phyloP scores from a whole-genome alignment of 2,888 invertebrate genomes.

The Colletes collaris region DNA sequence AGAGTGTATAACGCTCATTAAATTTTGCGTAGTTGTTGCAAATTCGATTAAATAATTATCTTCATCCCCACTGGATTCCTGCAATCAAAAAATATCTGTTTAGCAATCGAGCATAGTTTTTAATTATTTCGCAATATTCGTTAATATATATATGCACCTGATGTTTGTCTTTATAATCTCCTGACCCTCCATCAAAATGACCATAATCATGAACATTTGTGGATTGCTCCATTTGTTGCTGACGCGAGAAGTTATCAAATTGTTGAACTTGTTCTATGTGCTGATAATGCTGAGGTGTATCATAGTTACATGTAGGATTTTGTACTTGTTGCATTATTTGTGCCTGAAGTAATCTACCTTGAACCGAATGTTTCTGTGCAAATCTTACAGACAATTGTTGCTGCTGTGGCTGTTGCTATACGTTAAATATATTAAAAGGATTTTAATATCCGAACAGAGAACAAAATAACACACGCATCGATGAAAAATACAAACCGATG shows the following conservation, averaged over 20 bases:
- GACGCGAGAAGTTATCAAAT: slow-evolving; percentile 22
- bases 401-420: slow-evolving; percentile 18
- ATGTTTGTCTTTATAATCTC: slow-evolving; percentile 72
- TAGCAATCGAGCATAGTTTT: background rate
- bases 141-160: slow-evolving; percentile 56
- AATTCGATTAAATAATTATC: slow-evolving; percentile 63
- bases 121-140: background rate
- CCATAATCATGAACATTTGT: slow-evolving; percentile 58
- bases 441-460: background rate
- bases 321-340: slow-evolving; percentile 44
- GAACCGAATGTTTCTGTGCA: slow-evolving; percentile 69
- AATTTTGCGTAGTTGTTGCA: slow-evolving; percentile 83
- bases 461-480: slow-evolving; percentile 10
- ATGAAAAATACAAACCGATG: background rate
- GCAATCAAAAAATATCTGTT: background rate
- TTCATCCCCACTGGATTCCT: slow-evolving; percentile 52
- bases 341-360: slow-evolving; percentile 71
- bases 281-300: slow-evolving; percentile 53
- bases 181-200: slow-evolving; percentile 61
- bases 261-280: slow-evolving; percentile 59
- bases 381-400: slow-evolving; percentile 18
- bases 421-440: slow-evolving; percentile 18
- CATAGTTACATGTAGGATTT: slow-evolving; percentile 52
- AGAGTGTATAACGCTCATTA: slow-evolving; percentile 89
- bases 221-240: slow-evolving; percentile 59